Percentiles rank a stretch among this genome's conserved stretches.
phyloP scores from a whole-genome alignment of 1,140 invertebrate genomes.

The Gryllus bimaculatus region DNA sequence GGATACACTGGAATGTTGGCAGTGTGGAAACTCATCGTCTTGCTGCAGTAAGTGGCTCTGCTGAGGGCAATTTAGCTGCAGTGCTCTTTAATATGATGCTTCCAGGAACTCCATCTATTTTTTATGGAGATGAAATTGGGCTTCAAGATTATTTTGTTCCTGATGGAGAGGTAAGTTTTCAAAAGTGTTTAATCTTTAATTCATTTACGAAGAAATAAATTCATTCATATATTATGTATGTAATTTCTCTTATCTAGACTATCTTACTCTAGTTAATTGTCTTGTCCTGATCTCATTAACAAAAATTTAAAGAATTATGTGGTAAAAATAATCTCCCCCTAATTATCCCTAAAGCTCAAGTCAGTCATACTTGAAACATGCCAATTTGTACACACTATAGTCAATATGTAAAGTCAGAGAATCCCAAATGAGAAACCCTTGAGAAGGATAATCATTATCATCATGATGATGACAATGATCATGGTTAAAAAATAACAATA shows the following conservation, averaged over 20 bases:
- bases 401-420: no score
- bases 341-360: no score
- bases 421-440: no score
- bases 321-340: no score
- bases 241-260: no score
- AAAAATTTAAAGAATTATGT: no score
- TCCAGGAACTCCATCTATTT: conserved; percentile 68
- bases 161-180: conserved; percentile 26
- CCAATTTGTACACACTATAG: no score
- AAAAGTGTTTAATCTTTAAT: conserved; percentile 10
- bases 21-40: conserved; percentile 48
- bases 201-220: background rate
- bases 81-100: conserved; percentile 60
- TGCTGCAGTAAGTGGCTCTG: conserved; percentile 38
- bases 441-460: no score
- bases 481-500: background rate
- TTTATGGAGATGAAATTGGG: conserved; percentile 73
- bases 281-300: no score
- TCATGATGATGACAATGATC: background rate
- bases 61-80: conserved; percentile 50
- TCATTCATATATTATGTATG: no score
- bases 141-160: conserved; percentile 38
- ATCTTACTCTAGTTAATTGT: no score
- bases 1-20: conserved; percentile 69
- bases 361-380: no score